These are phyloP conservation scores for Eulemur albifrons DNA, from an alignment of 2,797 vertebrate species.

Conservation along the genomic window DNA sequence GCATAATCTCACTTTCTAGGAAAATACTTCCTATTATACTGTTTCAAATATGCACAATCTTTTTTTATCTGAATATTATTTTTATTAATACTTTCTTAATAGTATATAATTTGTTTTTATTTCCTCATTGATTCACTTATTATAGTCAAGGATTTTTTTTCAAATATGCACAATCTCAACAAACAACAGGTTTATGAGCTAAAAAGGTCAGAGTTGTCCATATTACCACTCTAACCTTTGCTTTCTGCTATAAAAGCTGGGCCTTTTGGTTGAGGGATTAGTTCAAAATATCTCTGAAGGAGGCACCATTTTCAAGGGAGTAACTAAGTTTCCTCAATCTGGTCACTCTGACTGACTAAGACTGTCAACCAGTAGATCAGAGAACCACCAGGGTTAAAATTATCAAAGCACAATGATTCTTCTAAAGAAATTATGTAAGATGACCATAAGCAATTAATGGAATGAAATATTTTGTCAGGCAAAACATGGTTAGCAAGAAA, in stretches of 20 bases:
- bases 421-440: neutral
- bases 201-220: neutral
- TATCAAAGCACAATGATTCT: neutral
- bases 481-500: constrained; percentile 21
- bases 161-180: neutral
- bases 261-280: neutral
- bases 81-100: constrained; percentile 23
- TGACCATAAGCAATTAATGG: neutral
- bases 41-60: neutral
- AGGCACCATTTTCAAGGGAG: constrained; percentile 13
- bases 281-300: neutral
- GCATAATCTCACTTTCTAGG: neutral
- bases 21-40: neutral
- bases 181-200: neutral
- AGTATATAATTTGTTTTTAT: constrained; percentile 23
- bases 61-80: neutral
- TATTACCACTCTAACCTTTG: neutral
- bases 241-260: neutral
- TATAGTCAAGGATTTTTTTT: neutral
- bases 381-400: constrained; percentile 10
- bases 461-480: neutral
- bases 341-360: constrained; percentile 4
- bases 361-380: neutral
- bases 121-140: constrained; percentile 38
- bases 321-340: neutral